Conservation (phyloP, 2,113 vertebrate genomes). For the Engraulis encrasicolus region DNA sequence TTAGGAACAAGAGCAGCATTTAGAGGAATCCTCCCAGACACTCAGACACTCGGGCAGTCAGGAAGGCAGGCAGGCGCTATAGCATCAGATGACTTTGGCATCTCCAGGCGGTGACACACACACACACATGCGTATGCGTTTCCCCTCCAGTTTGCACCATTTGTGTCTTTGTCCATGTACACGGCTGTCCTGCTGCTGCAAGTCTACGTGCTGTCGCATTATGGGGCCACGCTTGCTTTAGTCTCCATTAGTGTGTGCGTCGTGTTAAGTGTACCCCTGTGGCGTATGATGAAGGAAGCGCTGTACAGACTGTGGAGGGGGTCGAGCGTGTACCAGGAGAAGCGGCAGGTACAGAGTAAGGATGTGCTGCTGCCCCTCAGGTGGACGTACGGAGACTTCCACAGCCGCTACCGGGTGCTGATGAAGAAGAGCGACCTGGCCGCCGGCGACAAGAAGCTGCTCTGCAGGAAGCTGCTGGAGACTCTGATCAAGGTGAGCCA, state of each 20-base stretch:
- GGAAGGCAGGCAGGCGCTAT: neutral
- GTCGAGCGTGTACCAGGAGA: neutral
- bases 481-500: slow-evolving; percentile 85
- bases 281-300: neutral
- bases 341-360: neutral
- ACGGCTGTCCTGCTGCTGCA: too few species aligned
- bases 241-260: neutral
- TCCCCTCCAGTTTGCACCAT: neutral
- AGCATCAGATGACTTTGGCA: neutral
- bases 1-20: neutral
- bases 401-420: slow-evolving; percentile 89
- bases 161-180: neutral
- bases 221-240: neutral
- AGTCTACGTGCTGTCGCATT: neutral
- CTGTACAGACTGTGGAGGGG: neutral
- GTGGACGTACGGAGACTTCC: slow-evolving; percentile 95
- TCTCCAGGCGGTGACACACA: neutral
- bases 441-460: slow-evolving; percentile 80
- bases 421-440: slow-evolving; percentile 83
- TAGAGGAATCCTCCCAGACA: neutral
- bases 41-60: too few species aligned
- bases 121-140: too few species aligned
- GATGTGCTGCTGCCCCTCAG: slow-evolving; percentile 63
- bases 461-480: slow-evolving; percentile 85
- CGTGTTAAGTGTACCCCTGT: neutral